Evolutionary conservation across 2,113 vertebrate species (phyloP), one percentile per base, ranked within the genome.

Genomic region (Istiophorus platypterus): DNA sequence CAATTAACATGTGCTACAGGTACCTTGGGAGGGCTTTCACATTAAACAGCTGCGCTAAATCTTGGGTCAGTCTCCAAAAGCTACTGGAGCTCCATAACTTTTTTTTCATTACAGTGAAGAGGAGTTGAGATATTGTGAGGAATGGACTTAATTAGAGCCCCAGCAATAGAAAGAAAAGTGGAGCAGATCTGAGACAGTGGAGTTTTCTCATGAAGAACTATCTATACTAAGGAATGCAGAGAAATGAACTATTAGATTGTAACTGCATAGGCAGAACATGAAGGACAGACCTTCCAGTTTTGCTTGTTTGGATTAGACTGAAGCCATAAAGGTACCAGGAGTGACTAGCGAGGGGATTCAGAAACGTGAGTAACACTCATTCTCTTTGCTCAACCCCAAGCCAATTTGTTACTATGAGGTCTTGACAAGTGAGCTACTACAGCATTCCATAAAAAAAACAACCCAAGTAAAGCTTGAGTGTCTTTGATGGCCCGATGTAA

Each of bases 31-130:
- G 29, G 12, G 24, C 41, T 51, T 71, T 66, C 45, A 57, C 41
- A 24, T 10, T 22, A 61, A 26, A 72, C 72, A 80, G 66, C 77
- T 76, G 67, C 71, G 72, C 24, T 8, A 42, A 57, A 34, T 63
- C 76, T 61, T 13, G 47, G 67, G 57, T 78, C 56, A 56, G 64
- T 51, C 49, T 49, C 57, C 37, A 27, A 64, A 51, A 42, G 15
- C 17, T 26, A 26, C 15, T 7, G 8, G 13, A n/a, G 49, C 31
- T 15, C 6, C 0, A 13, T 27, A 5, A 26, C 37, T 51, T 15
- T 49, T 45, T 31, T 58, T 22, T 41, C 0, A 6, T 39, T 12
- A 13, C 42, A 63, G 22, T 51, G 31, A 73, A 69, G n/a, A 47
- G 17, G n/a, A 70, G 51, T 31, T n/a, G 24, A 52, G 24, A 45